These are phyloP conservation scores for Periophthalmus magnuspinnatus DNA, from an alignment of 2,797 vertebrate genomes.

Conservation along the genomic window DNA sequence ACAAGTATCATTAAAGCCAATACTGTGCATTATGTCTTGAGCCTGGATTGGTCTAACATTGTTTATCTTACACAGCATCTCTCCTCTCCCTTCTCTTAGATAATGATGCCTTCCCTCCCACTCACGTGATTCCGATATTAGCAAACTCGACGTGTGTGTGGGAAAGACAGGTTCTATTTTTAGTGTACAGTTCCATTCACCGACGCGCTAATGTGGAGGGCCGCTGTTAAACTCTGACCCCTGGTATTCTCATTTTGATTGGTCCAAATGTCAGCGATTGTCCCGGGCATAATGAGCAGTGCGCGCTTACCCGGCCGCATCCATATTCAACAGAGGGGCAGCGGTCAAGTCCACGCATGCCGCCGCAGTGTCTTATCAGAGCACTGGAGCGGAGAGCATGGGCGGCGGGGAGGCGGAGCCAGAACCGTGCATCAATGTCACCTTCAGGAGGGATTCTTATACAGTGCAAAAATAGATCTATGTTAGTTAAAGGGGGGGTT, in stretches of 20 bases:
- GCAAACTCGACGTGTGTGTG: background rate
- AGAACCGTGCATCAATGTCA: background rate
- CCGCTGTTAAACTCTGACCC: constrained; percentile 1
- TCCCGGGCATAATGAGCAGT: background rate
- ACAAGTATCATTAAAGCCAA: background rate
- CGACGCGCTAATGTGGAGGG: background rate
- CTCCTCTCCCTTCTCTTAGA: background rate
- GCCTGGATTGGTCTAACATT: background rate
- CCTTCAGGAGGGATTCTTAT: background rate
- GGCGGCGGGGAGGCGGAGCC: too few species aligned
- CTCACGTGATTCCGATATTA: background rate
- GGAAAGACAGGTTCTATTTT: constrained; percentile 1
- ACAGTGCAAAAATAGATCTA: background rate
- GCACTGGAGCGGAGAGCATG: too few species aligned
- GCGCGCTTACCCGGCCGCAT: background rate
- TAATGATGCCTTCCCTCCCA: background rate
- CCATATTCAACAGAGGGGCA: background rate
- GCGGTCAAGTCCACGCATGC: background rate
- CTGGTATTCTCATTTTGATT: constrained; percentile 10
- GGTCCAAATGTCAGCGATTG: constrained; percentile 10
- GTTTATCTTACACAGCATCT: background rate
- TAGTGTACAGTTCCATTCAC: background rate
- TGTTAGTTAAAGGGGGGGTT: too few species aligned
- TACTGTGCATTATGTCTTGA: background rate
- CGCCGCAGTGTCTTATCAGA: background rate